Conservation (phyloP, 2,888 invertebrate species). For the Spilarctia lutea region DNA sequence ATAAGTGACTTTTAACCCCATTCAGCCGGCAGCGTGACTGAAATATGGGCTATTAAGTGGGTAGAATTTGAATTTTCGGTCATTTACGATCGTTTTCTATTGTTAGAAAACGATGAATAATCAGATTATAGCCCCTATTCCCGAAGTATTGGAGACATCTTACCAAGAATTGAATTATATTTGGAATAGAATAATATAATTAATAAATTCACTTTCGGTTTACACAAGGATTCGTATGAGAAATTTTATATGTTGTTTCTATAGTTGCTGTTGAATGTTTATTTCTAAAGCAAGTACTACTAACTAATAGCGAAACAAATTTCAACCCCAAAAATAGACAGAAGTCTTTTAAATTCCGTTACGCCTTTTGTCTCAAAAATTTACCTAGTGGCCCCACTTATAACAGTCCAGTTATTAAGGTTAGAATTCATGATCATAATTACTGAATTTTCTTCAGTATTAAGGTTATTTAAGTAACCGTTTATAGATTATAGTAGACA, state of each 20-base stretch:
- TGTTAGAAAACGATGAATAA: conserved; percentile 18
- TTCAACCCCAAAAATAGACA: background rate
- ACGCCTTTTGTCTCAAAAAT: conserved; percentile 13
- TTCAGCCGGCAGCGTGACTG: conserved; percentile 28
- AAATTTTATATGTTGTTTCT: too few relatives aligned
- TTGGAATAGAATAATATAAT: background rate
- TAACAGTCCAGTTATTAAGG: too few relatives aligned
- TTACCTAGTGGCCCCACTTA: too few relatives aligned
- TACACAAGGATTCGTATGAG: background rate
- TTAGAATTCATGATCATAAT: too few relatives aligned
- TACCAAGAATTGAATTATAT: background rate
- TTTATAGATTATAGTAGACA: too few relatives aligned
- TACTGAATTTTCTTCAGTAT: too few relatives aligned
- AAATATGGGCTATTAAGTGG: conserved; percentile 38
- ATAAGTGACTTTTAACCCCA: conserved; percentile 27
- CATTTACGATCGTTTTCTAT: conserved; percentile 15
- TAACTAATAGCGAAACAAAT: background rate
- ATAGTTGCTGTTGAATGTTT: too few relatives aligned
- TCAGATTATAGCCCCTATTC: background rate
- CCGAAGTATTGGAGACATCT: background rate
- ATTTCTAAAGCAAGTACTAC: background rate
- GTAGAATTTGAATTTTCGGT: conserved; percentile 31
- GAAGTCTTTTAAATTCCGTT: too few relatives aligned
- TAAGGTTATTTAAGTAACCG: too few relatives aligned
- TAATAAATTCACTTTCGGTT: background rate